Percentiles rank a stretch among this genome's conserved stretches.
Evolutionary conservation across 2,888 invertebrate species (phyloP).

Genomic region (Calameuta pallipes): DNA sequence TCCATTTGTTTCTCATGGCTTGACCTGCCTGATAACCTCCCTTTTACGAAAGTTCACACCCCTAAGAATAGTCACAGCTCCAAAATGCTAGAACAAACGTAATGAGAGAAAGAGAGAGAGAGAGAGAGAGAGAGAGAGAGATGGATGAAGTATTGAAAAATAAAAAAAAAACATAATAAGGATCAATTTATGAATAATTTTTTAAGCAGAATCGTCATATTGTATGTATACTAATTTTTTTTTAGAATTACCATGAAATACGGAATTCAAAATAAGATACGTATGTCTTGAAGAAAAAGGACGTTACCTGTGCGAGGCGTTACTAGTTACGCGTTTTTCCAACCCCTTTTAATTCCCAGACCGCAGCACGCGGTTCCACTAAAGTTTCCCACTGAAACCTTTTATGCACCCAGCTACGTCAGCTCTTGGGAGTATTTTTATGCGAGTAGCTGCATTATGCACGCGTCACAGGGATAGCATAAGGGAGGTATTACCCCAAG

Average conservation of each 20-base stretch:
- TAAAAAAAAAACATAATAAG: neutral
- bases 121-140: neutral
- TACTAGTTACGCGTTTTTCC: neutral
- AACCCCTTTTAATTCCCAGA: neutral
- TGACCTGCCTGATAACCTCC: neutral
- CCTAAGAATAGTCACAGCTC: neutral
- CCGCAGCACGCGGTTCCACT: neutral
- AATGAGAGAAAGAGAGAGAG: neutral
- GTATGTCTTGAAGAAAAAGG: neutral
- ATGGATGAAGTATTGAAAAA: too few species aligned
- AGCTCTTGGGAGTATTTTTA: slow-evolving; percentile 26
- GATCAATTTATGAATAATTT: neutral
- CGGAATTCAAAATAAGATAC: neutral
- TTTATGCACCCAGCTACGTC: neutral
- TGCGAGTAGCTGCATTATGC: slow-evolving; percentile 40
- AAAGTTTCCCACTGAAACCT: slow-evolving; percentile 5
- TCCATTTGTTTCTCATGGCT: neutral
- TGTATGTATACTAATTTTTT: neutral
- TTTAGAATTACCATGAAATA: neutral
- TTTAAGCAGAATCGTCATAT: too few species aligned
- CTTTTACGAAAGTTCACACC: neutral
- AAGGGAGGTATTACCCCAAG: slow-evolving; percentile 27
- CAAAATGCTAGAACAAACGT: neutral
- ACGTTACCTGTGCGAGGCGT: neutral
- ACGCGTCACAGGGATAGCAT: slow-evolving; percentile 31